phyloP scores from a whole-genome alignment of 2,888 invertebrate genomes.

The Isotomurus palustris region DNA sequence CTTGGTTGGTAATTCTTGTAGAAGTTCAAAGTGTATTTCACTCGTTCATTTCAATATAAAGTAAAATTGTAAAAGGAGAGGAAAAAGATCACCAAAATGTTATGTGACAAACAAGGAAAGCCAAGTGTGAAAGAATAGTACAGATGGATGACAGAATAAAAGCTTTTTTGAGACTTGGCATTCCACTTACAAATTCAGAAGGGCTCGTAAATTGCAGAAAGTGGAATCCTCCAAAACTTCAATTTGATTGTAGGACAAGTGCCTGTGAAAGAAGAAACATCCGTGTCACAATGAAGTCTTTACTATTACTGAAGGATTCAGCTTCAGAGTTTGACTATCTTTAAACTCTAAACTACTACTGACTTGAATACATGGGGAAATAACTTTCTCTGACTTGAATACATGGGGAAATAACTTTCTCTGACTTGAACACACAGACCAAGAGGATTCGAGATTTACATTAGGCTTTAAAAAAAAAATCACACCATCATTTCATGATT shows the following conservation, averaged over 20 bases:
- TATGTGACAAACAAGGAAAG: neutral
- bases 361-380: too few relatives aligned
- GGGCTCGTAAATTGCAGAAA: slow-evolving; percentile 53
- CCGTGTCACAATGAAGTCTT: neutral
- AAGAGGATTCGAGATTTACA: too few relatives aligned
- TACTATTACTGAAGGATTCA: neutral
- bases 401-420: too few relatives aligned
- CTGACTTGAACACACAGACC: too few relatives aligned
- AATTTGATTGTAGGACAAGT: slow-evolving; percentile 55
- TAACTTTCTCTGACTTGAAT: too few relatives aligned
- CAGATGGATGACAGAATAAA: neutral
- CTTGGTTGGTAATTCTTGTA: too few relatives aligned
- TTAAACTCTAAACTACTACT: neutral
- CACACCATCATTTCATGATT: too few relatives aligned
- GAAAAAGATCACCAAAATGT: neutral
- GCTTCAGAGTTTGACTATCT: neutral
- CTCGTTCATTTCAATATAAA: too few relatives aligned
- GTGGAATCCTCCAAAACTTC: slow-evolving; percentile 51
- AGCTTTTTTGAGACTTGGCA: neutral
- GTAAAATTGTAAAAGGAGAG: neutral
- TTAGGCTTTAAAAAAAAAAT: too few relatives aligned
- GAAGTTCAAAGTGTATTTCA: too few relatives aligned
- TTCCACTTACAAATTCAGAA: slow-evolving; percentile 52
- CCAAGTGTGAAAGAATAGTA: neutral
- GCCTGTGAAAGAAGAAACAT: slow-evolving; percentile 51